Evolutionary conservation across 2,113 vertebrate genomes (phyloP), one percentile per base, ranked within the genome.

Genomic region (Plecturocebus donacophilus): DNA sequence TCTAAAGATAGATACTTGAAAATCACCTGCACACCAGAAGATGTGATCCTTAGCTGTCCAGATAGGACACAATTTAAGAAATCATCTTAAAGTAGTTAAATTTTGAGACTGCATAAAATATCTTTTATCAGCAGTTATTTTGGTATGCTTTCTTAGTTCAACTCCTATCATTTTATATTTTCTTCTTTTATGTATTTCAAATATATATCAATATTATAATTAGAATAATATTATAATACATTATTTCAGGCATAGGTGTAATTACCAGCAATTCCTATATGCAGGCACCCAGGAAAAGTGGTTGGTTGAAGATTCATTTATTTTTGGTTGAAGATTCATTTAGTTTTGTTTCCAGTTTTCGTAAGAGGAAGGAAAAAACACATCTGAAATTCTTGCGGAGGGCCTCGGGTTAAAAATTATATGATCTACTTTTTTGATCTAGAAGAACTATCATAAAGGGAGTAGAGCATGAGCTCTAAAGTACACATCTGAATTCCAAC

Each of bases 291-390:
- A 79, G 77, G 8, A 71, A 94, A 87, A 92, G 20, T 85, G 32
- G 3, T 84, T 61, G 89, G 25, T 52, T 88, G 77, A 27, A 93
- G n/a, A 91, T 68, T 20, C 54, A 21, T 75, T 87, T 16, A 10
- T 12, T 87, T 90, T 81, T 61, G 92, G 25, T 52, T 88, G 77
- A 27, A 93, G 30, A 91, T 68, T 20, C 61, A 21, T 75, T 87
- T 14, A 40, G 79, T 88, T 95, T 96, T 79, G 25, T 90, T 79
- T 87, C 87, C 10, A 84, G 27, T 56, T 90, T 96, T 96, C n/a
- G 52, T 84, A 84, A 30, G 23, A 45, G 1, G 64, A 64, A 86
- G 84, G 70, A 87, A 91, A 95, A 95, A 92, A 52, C n/a, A 84
- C 19, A 3, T 71, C 68, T 92, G 56, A 75, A 75, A 71, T 92